Evolutionary conservation across 2,113 vertebrate genomes (phyloP), one percentile per base, ranked within the genome.

Genomic region (Rutilus rutilus): DNA sequence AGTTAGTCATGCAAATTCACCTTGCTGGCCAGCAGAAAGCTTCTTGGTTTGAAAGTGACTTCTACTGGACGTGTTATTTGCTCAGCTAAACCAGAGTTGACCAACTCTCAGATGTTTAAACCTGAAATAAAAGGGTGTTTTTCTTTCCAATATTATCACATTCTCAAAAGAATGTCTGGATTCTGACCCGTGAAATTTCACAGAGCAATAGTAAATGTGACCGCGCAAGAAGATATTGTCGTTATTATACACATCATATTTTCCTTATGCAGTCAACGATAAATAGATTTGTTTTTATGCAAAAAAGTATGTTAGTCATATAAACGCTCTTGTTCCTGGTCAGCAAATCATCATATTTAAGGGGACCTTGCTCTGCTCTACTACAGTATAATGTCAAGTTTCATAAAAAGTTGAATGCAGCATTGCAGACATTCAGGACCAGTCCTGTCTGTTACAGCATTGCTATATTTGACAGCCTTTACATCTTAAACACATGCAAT

Each of bases 401-500:
- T 23, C 21, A 42, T 23, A 42, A 71, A 71, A 12, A n/a, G 36
- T 42, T 8, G 19, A 23, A 71, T 42, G 50, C 15, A 39, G 30
- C 30, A 10, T 42, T 3, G 33, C 33, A 23, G 9, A 42, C 67
- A 42, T 39, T 73, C 36, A n/a, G 42, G 21, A n/a, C 36, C 36
- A n/a, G 39, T 73, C 67, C 36, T 76, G 73, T 25, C 75, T 54
- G 47, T 77, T n/a, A 80, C 5, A 62, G 21, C 21, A 15, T 4
- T 80, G 36, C 5, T 62, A 54, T 67, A 17, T 54, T 65, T 47
- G 6, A 42, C 77, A 23, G n/a, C 9, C n/a, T 80, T 52, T 69
- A 64, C 30, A 52, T 79, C 21, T 75, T 42, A 39, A 36, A 30
- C 77, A 42, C 17, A 82, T 64, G 80, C 75, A 36, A 67, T 69